A percentile compares a stretch with the other conserved stretches of the same genome.
Evolutionary conservation across 2,888 invertebrate species (phyloP).

Genomic region (Drosophila ustulata): DNA sequence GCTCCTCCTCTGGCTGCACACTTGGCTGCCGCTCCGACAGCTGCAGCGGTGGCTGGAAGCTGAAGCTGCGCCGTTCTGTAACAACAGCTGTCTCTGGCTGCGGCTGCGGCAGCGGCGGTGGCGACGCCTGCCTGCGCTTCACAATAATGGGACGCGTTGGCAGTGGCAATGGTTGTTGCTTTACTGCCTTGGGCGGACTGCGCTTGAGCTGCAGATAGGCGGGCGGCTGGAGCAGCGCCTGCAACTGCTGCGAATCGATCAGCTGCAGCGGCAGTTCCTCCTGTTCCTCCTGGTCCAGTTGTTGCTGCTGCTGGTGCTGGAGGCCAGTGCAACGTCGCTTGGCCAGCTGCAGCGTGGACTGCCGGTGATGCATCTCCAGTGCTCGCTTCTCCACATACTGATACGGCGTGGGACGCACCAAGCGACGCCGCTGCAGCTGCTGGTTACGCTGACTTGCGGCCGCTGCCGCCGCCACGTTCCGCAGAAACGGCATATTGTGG

Average conservation of each 20-base stretch:
- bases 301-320: not conserved
- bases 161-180: not conserved
- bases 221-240: constrained; percentile 41
- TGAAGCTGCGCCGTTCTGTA: constrained; percentile 11
- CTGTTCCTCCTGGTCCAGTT: not conserved
- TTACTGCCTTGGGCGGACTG: not conserved
- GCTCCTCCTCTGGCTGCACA: not conserved
- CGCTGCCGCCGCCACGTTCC: constrained; percentile 63
- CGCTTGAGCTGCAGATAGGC: constrained; percentile 20
- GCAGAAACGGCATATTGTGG: constrained; percentile 82
- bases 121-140: constrained; percentile 16
- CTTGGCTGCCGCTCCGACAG: constrained; percentile 6
- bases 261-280: not conserved
- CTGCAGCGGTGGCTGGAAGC: constrained; percentile 44
- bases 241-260: not conserved
- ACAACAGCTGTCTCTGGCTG: not conserved
- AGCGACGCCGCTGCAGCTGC: constrained; percentile 33
- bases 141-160: constrained; percentile 16
- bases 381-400: constrained; percentile 71
- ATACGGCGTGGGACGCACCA: constrained; percentile 75
- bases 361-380: constrained; percentile 6
- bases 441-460: not conserved
- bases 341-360: constrained; percentile 9
- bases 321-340: constrained; percentile 41
- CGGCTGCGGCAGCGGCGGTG: not conserved